Percentiles rank a stretch among this genome's conserved stretches.
phyloP scores from a whole-genome alignment of 2,888 invertebrate genomes.

The Apotomis capreana region DNA sequence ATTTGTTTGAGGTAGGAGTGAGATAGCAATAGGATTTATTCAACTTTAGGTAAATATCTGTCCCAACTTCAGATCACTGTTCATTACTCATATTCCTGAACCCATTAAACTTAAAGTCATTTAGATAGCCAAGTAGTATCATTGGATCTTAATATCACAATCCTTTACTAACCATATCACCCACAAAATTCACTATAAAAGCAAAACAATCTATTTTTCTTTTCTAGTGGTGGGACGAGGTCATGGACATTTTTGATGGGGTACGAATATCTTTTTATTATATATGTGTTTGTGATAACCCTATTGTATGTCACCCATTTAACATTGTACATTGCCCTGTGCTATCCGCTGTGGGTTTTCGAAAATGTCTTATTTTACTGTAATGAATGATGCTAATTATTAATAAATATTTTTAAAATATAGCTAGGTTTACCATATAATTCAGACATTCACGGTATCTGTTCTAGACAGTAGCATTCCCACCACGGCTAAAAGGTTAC shows the following conservation, averaged over 20 bases:
- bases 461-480: too few relatives aligned
- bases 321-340: slow-evolving; percentile 42
- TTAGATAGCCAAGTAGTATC: slow-evolving; percentile 1
- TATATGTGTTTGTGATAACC: slow-evolving; percentile 65
- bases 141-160: slow-evolving; percentile 37
- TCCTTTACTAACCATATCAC: slow-evolving; percentile 41
- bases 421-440: neutral
- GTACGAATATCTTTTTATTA: slow-evolving; percentile 86
- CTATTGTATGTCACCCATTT: slow-evolving; percentile 47
- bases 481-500: too few relatives aligned
- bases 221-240: slow-evolving; percentile 98
- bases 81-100: slow-evolving; percentile 5
- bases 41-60: too few relatives aligned
- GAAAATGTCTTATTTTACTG: slow-evolving; percentile 17
- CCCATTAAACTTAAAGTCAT: neutral
- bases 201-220: slow-evolving; percentile 81
- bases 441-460: too few relatives aligned
- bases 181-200: slow-evolving; percentile 38
- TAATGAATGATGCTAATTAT: slow-evolving; percentile 14
- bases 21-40: too few relatives aligned
- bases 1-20: too few relatives aligned
- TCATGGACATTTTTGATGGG: slow-evolving; percentile 98
- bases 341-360: slow-evolving; percentile 38
- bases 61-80: too few relatives aligned
- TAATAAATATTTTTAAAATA: neutral